Evolutionary conservation across 2,113 vertebrate genomes (phyloP), one percentile per base, ranked within the genome.

Genomic region (Danionella cerebrum): DNA sequence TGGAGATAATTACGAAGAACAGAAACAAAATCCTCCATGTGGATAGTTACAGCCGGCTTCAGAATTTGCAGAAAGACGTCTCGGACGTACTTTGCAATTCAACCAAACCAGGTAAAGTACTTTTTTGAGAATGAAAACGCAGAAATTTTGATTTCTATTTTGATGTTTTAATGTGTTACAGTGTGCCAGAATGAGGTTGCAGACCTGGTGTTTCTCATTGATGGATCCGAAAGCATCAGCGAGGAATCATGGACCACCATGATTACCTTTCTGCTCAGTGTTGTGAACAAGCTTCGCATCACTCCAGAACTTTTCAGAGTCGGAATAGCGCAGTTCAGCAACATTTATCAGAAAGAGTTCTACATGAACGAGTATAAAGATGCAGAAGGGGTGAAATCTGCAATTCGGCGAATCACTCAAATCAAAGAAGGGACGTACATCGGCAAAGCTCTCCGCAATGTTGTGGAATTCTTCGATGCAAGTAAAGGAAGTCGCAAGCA

Each of bases 141-240:
- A 33, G 29, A 33, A 33, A 5, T 33, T 33, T 33, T 3, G 3
- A 6, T 33, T 33, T 33, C 9, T 3, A 5, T 9, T 19, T 19
- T 63, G 12, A 21, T 7, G 21, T 3, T 4, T 24, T 5, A n/a
- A n/a, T 52, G 11, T 68, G 55, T 67, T 64, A 9, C 73, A 91
- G 90, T 48, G 59, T 92, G 91, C 80, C 55, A 67, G 2, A 84
- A 78, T 11, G 67, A 73, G 38, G 2, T 78, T 44, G 83, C 85
- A 4, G 90, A 92, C 70, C 73, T 93, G 73, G 83, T 93, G 31
- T 84, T 93, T 75, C 75, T 93, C 4, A 22, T 89, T 0, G 89
- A 91, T 18, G 78, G 89, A 48, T 92, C 91, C 1, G 66, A 48
- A 57, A 91, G 85, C 69, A 89, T 93, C 35, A 0, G 0, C 0